These are phyloP conservation scores for Bacillus rossius DNA, from an alignment of 1,140 invertebrate species.

Conservation along the genomic window DNA sequence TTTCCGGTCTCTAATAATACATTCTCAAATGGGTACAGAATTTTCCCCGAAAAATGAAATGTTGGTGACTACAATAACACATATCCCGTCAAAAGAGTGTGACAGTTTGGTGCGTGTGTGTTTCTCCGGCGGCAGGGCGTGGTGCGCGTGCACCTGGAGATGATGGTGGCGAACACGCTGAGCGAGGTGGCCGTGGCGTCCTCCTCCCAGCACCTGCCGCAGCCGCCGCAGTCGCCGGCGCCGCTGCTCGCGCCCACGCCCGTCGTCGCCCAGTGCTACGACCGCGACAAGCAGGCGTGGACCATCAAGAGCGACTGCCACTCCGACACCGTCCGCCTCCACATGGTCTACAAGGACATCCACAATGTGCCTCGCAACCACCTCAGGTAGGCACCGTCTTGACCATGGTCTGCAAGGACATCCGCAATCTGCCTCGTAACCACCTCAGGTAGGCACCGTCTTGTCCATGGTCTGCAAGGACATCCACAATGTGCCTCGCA, in stretches of 20 bases:
- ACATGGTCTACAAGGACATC: conserved; percentile 79
- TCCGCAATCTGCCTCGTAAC: conserved; percentile 78
- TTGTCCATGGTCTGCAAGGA: conserved; percentile 71
- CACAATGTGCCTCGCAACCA: conserved; percentile 81
- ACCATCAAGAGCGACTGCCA: conserved; percentile 73
- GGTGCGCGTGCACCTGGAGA: conserved; percentile 65
- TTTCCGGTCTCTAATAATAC: no score
- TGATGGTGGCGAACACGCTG: conserved; percentile 69
- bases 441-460: conserved; percentile 54
- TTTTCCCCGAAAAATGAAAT: no score
- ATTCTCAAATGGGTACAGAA: no score
- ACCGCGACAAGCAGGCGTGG: conserved; percentile 82
- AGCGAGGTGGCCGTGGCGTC: conserved; percentile 56
- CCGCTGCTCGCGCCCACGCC: conserved; percentile 31
- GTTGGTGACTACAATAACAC: no score
- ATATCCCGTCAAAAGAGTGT: no score
- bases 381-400: conserved; percentile 46
- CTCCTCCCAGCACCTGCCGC: conserved; percentile 24
- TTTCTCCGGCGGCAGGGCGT: conserved; percentile 40
- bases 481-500: conserved; percentile 77
- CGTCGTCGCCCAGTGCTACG: conserved; percentile 65
- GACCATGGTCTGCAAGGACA: conserved; percentile 74
- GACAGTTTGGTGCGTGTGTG: conserved; percentile 6
- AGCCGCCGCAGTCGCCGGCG: conserved; percentile 23
- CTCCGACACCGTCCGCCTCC: conserved; percentile 68